Evolutionary conservation across 64 coral and sea anemone species (phyloP), one percentile per base, ranked within the genome.

Genomic region (Actinia equina): DNA sequence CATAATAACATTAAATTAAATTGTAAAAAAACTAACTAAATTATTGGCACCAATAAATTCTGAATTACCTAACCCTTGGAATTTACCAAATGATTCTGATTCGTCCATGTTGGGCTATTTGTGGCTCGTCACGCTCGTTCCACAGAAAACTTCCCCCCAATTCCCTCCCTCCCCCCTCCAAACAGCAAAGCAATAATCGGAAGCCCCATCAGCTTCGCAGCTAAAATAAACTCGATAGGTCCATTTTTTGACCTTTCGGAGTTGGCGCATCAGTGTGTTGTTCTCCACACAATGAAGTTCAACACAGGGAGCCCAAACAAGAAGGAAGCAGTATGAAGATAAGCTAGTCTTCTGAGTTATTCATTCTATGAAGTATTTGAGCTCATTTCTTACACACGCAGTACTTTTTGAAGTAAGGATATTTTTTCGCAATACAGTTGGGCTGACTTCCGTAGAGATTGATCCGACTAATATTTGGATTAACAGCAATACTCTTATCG

Each of bases 381-480:
- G n/a, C 23, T 71, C 65, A 30, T 1, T 51, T 79, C 17, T 82
- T 94, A 53, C 95, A 98, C 12, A 88, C 80, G 63, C 95, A 98
- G 59, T 88, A 98, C 59, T 98, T 98, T 51, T 89, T 63, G 56
- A 87, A 87, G 57, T 98, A 98, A 5, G 95, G 95, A 44, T 93
- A 91, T 52, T 82, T 76, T 23, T 65, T 84, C 12, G 87, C 89
- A 53, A 98, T 98, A 57, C 95, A 98, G 22, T 56, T 91, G 2
- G 95, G 92, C 52, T 98, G 91, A 82, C 91, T 83, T 44, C 89
- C 89, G 57, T 94, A 98, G 9, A 70, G 17, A 71, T 98, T 98
- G 79, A 89, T 91, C 53, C 95, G 86, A 88, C 95, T 98, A 42
- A 98, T 91, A 79, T 59, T 88, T 22, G 95, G 95, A 69, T 98